Conservation (phyloP, 2,797 vertebrate genomes). For the Tapirus indicus region DNA sequence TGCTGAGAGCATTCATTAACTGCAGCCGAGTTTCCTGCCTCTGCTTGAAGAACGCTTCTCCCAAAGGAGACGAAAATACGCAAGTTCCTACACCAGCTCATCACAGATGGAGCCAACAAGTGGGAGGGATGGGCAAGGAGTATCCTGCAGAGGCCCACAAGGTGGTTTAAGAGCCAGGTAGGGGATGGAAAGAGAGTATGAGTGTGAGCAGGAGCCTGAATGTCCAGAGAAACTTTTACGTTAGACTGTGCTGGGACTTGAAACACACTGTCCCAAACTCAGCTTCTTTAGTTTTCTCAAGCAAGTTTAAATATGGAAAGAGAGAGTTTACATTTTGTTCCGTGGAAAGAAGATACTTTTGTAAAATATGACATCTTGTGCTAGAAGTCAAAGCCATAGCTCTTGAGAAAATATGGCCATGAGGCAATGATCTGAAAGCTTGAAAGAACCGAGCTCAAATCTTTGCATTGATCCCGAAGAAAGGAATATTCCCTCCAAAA, state of each 20-base stretch:
- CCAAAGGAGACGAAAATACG: neutral
- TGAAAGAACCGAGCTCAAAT: neutral
- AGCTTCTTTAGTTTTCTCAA: neutral
- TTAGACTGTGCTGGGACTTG: neutral
- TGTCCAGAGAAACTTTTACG: neutral
- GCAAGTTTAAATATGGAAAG: neutral
- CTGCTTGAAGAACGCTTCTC: neutral
- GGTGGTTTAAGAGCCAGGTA: neutral
- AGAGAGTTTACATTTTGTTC: conserved; percentile 10
- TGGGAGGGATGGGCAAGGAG: neutral
- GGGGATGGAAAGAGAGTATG: neutral
- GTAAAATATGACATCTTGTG: conserved; percentile 29
- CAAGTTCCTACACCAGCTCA: neutral
- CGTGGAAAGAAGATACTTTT: neutral
- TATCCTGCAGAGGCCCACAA: neutral
- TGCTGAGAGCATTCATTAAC: neutral
- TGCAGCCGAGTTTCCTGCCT: neutral
- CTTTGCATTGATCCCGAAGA: neutral
- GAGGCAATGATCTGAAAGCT: neutral
- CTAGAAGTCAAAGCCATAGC: neutral
- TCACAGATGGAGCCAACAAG: neutral
- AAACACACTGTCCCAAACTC: neutral
- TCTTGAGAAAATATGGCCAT: neutral
- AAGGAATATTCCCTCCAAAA: neutral
- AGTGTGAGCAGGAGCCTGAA: neutral